Conservation (phyloP, 1,140 invertebrate species). For the Trachymyrmex septentrionalis region DNA sequence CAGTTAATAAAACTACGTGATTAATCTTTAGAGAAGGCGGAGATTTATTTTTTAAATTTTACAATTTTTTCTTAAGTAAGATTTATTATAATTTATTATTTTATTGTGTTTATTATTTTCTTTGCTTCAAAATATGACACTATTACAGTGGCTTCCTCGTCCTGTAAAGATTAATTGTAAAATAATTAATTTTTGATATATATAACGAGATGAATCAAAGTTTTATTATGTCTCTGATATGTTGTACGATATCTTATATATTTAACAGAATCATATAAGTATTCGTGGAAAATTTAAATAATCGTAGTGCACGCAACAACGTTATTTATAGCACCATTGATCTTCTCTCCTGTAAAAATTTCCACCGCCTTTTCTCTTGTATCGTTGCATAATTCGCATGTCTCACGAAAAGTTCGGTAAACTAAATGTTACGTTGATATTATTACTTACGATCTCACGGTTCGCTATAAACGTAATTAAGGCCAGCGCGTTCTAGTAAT, state of each 20-base stretch:
- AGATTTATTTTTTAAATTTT: no score
- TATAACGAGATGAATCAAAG: neutral
- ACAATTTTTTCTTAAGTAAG: no score
- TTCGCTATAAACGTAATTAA: conserved; percentile 55
- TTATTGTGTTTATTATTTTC: no score
- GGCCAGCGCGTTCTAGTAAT: conserved; percentile 45
- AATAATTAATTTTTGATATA: neutral
- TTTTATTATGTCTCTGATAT: neutral
- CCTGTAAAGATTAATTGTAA: neutral
- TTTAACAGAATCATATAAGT: neutral
- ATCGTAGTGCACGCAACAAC: neutral
- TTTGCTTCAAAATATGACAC: no score
- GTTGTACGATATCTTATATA: neutral
- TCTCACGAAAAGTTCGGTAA: conserved; percentile 17
- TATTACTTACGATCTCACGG: conserved; percentile 13
- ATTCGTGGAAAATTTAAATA: neutral
- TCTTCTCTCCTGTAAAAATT: neutral
- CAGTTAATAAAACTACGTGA: neutral
- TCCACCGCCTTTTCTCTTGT: neutral
- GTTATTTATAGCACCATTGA: neutral
- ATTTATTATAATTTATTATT: no score
- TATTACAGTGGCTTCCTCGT: no score
- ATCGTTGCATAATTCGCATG: conserved; percentile 5
- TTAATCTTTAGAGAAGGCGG: neutral
- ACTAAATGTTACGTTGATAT: neutral